Conservation (phyloP, 1,140 invertebrate species). For the Pygmarrhopalites habei region DNA sequence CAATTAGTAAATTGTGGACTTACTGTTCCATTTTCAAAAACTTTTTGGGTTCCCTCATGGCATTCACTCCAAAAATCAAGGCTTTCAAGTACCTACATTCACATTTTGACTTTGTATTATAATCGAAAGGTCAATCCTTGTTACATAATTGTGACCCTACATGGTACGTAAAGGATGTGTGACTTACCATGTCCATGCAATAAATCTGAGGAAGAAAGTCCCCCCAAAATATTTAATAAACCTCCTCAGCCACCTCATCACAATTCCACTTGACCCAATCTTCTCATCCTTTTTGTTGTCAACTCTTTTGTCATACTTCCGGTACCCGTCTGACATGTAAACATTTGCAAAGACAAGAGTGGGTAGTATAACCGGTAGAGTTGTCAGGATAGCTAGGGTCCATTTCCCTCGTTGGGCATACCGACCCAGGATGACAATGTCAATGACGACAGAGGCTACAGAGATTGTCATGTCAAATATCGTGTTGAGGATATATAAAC, state of each 20-base stretch:
- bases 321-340: slow-evolving; percentile 27
- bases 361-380: slow-evolving; percentile 30
- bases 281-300: too few species aligned
- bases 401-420: slow-evolving; percentile 24
- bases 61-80: slow-evolving; percentile 28
- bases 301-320: too few species aligned
- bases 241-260: slow-evolving; percentile 6
- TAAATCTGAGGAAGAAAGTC: slow-evolving; percentile 31
- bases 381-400: slow-evolving; percentile 18
- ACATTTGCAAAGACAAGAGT: slow-evolving; percentile 35
- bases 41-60: slow-evolving; percentile 20
- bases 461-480: slow-evolving; percentile 28
- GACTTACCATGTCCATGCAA: slow-evolving; percentile 28
- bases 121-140: too few species aligned
- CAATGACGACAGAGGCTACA: slow-evolving; percentile 18
- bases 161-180: too few species aligned
- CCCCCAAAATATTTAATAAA: slow-evolving; percentile 30
- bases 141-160: too few species aligned
- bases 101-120: too few species aligned
- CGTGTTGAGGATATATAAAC: slow-evolving; percentile 20
- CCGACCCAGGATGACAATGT: slow-evolving; percentile 18
- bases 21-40: slow-evolving; percentile 32
- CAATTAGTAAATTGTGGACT: too few species aligned
- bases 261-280: too few species aligned
- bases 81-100: slow-evolving; percentile 33